A percentile compares a stretch with the other conserved stretches of the same genome.
These are phyloP conservation scores for Nesometra sesokonis DNA, from an alignment of 35 echinoderm and acorn worm species.

Conservation along the genomic window DNA sequence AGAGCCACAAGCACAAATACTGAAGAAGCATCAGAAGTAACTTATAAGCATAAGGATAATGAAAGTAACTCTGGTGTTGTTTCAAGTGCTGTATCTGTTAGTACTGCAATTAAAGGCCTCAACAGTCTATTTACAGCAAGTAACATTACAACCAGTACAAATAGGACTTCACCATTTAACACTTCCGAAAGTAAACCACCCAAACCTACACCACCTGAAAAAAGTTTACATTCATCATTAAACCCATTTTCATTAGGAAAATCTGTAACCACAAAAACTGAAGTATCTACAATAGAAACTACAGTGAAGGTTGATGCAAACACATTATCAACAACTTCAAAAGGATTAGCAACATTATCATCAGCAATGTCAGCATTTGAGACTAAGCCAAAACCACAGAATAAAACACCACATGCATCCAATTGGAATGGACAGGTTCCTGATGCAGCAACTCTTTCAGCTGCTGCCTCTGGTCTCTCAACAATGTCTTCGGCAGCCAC, in stretches of 20 bases:
- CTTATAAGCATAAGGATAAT: neutral
- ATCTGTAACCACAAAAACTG: neutral
- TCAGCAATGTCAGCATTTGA: neutral
- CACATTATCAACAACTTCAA: neutral
- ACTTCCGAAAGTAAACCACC: neutral
- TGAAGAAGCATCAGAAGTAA: neutral
- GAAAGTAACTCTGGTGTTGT: neutral
- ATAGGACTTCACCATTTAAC: neutral
- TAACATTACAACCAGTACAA: neutral
- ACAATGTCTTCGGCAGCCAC: neutral
- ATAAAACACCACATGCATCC: neutral
- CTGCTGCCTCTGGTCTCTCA: neutral
- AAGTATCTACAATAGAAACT: neutral
- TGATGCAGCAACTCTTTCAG: neutral
- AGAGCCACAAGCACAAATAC: neutral
- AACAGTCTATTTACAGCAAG: neutral
- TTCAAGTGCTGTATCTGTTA: neutral
- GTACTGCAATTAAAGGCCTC: neutral
- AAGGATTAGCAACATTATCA: neutral
- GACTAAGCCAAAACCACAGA: neutral
- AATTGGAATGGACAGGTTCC: neutral
- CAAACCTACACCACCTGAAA: neutral
- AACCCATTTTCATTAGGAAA: neutral
- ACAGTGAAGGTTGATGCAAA: neutral
- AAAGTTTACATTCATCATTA: neutral